phyloP scores from a whole-genome alignment of 2,113 vertebrate species.

The Cinclus mexicanus region DNA sequence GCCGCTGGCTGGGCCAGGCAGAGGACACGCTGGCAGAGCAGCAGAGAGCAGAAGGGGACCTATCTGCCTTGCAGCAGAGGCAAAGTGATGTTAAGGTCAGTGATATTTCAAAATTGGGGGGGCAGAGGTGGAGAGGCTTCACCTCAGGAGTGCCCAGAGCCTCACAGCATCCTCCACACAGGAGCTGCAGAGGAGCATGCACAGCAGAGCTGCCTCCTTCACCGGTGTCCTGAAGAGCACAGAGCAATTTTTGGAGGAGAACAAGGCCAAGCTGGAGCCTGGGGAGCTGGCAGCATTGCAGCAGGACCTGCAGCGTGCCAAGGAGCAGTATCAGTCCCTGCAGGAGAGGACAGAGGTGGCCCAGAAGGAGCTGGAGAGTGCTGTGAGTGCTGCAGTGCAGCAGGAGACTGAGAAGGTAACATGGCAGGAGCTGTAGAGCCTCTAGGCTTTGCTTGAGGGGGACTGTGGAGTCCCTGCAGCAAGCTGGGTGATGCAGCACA shows the following conservation, averaged over 20 bases:
- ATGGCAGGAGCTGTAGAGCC: neutral
- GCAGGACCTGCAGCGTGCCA: slow-evolving; percentile 77
- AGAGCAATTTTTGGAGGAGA: slow-evolving; percentile 88
- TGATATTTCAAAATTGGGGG: fast-evolving
- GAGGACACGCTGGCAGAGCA: slow-evolving; percentile 77
- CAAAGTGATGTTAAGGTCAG: slow-evolving; percentile 87
- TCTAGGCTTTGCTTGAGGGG: neutral
- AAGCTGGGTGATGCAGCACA: fast-evolving
- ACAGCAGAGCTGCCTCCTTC: slow-evolving; percentile 77
- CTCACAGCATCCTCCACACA: neutral
- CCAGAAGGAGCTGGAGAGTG: slow-evolving; percentile 81
- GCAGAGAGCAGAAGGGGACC: slow-evolving; percentile 66
- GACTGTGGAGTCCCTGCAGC: fast-evolving
- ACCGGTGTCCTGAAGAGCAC: slow-evolving; percentile 80
- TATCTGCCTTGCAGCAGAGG: slow-evolving; percentile 80
- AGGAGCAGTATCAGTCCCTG: slow-evolving; percentile 83
- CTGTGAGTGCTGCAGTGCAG: slow-evolving; percentile 84
- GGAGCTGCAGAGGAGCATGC: slow-evolving; percentile 87
- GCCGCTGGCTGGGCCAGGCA: slow-evolving; percentile 83
- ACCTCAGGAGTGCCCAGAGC: fast-evolving
- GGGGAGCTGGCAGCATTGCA: slow-evolving; percentile 80
- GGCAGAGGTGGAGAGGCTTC: neutral
- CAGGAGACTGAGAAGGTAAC: slow-evolving; percentile 92
- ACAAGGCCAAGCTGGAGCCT: slow-evolving; percentile 79
- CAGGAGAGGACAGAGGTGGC: slow-evolving; percentile 77